Evolutionary conservation across 2,113 vertebrate genomes (phyloP).

Genomic region (Chitala chitala): DNA sequence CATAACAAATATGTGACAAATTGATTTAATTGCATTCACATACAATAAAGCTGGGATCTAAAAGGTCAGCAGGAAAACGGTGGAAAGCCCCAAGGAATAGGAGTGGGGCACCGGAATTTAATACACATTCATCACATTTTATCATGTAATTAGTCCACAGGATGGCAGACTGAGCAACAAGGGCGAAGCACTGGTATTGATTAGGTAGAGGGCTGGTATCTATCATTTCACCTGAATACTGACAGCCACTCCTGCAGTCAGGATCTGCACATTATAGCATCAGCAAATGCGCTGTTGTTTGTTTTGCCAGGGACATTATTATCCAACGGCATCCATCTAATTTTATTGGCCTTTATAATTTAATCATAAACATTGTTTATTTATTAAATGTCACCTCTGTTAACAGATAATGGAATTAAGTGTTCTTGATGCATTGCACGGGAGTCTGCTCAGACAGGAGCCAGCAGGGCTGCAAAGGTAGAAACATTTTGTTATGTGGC

Average conservation of each 20-base stretch:
- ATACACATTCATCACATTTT: slow-evolving; percentile 97
- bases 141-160: slow-evolving; percentile 94
- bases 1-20: slow-evolving; percentile 77
- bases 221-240: slow-evolving; percentile 73
- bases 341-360: slow-evolving; percentile 21
- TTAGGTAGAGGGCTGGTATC: slow-evolving; percentile 74
- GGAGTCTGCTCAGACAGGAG: no score
- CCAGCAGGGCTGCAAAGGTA: background rate
- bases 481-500: background rate
- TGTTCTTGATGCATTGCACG: background rate
- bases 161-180: slow-evolving; percentile 79
- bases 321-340: slow-evolving; percentile 11
- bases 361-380: slow-evolving; percentile 14
- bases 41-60: slow-evolving; percentile 84
- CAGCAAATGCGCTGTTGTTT: slow-evolving; percentile 44
- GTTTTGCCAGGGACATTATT: slow-evolving; percentile 19
- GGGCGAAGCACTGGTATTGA: slow-evolving; percentile 75
- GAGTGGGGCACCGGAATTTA: slow-evolving; percentile 76
- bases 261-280: slow-evolving; percentile 53
- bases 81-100: slow-evolving; percentile 76
- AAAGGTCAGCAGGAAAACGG: slow-evolving; percentile 90
- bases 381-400: slow-evolving; percentile 14
- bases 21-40: slow-evolving; percentile 84
- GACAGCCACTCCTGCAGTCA: slow-evolving; percentile 44
- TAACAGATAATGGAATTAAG: slow-evolving; percentile 2